Base-by-base conservation (phyloP, 2,888 invertebrate genomes). In the Unio pictorum region DNA sequence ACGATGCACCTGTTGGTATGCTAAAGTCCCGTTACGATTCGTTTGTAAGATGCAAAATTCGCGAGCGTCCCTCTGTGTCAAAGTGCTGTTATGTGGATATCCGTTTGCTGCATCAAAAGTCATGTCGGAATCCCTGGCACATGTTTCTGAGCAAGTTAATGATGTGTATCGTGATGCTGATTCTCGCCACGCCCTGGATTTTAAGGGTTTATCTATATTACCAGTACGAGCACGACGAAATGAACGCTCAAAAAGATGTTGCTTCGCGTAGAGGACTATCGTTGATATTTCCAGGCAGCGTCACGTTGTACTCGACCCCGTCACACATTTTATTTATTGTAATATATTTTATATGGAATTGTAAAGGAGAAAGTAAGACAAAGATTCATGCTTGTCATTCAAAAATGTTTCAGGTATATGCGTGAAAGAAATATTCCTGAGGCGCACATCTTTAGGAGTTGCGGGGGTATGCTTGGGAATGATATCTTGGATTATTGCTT, bases 321-420 rank as follows among this genome's bases (percentile, higher is more conserved):
- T 23, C 0, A 23, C 23, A 23, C 23, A 23, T 0, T 0, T 23
- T 23, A 23, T 23, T 23, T 23, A 23, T 23, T 23, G 84, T 87
- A 23, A 88, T 87, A 79, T 55, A 54, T 82, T 8, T 81, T 81
- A 69, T 83, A 23, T 23, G 23, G 84, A 8, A 68, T 83, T 55
- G 34, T 84, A 15, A 71, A 72, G 17, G 70, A 64, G 45, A 67
- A 67, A 20, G 75, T 81, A 28, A 81, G 75, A 64, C 76, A 81
- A 55, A 77, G 76, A 55, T 73, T 83, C 26, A 80, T 76, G 65
- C 69, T 73, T 20, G 79, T 84, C 34, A 54, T 83, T 5, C 69
- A 80, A 55, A 80, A 80, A 57, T 82, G 84, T 67, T 77, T 84
- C 61, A 68, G 81, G n/a, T 84, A 84, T 73, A 84, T 84, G 84